phyloP scores from a whole-genome alignment of 2,888 invertebrate genomes.

The Fragum fragum region DNA sequence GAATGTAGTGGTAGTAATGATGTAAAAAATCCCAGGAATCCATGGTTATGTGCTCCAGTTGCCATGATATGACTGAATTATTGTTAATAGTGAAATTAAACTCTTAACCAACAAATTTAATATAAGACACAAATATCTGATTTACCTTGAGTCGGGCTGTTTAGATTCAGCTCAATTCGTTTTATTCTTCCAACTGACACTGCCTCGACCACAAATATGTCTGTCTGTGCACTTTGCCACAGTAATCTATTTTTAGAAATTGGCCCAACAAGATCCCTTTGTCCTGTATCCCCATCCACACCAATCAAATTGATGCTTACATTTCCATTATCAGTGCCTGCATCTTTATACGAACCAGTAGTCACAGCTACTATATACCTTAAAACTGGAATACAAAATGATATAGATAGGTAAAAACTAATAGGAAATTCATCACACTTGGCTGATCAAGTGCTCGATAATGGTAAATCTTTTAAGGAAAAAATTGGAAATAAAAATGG shows the following conservation, averaged over 20 bases:
- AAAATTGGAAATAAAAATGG: too few relatives aligned
- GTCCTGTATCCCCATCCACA: conserved; percentile 82
- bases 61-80: too few relatives aligned
- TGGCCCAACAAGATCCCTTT: conserved; percentile 65
- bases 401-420: too few relatives aligned
- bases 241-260: conserved; percentile 62
- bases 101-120: too few relatives aligned
- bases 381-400: conserved; percentile 77
- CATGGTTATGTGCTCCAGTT: too few relatives aligned
- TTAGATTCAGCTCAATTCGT: conserved; percentile 76
- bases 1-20: too few relatives aligned
- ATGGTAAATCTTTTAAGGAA: too few relatives aligned
- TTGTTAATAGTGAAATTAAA: too few relatives aligned
- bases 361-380: conserved; percentile 82
- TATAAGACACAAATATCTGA: too few relatives aligned
- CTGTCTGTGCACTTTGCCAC: conserved; percentile 79
- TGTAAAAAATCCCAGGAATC: too few relatives aligned
- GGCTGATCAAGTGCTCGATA: too few relatives aligned
- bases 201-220: conserved; percentile 83
- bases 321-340: conserved; percentile 77
- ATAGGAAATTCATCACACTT: too few relatives aligned
- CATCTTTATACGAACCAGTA: conserved; percentile 80
- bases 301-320: conserved; percentile 82
- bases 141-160: conserved; percentile 54
- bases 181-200: conserved; percentile 82